Base-by-base conservation (phyloP, 2,113 vertebrate genomes). In the Isichthys henryi region DNA sequence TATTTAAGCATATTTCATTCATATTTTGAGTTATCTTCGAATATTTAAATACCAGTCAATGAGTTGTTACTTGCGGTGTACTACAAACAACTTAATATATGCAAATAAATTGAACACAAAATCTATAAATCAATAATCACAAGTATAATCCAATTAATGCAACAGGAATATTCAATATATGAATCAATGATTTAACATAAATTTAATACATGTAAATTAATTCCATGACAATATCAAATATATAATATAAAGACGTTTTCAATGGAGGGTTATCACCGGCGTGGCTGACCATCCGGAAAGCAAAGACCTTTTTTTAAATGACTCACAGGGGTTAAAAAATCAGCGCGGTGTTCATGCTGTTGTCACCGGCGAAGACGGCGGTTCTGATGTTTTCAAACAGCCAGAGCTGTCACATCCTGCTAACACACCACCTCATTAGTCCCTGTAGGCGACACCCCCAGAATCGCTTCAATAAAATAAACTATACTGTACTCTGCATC, bases 1-100 rank as follows among this genome's bases (percentile, higher is more conserved):
- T 94, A 84, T 91, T 92, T 93, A 86, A 91, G 86, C 50, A 35
- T 19, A 31, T 52, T n/a, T 56, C 6, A 27, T 35, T 53, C 15
- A 53, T 10, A 87, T 21, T 56, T 87, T 84, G 23, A 48, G 70
- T 43, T 84, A 27, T n/a, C 39, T 49, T 46, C 7, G 2, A 35
- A 86, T 52, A 17, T 86, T 87, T 53, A 48, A 84, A n/a, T 84
- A 87, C 17, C 85, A 15, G 15, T 86, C 21, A 84, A 43, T 84
- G 45, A 23, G 9, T 8, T 23, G 19, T 84, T 84, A 48, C 15
- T n/a, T 23, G 21, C 13, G 2, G 50, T 87, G 13, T 35, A 39
- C 19, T 46, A 39, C 82, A n/a, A 35, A 19, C 27, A 35, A 53
- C 31, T 15, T 31, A 50, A 1, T 19, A 43, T 80, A 80, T 87